These are phyloP conservation scores for Drosophila limbata DNA, from an alignment of 2,888 invertebrate genomes.

Conservation along the genomic window DNA sequence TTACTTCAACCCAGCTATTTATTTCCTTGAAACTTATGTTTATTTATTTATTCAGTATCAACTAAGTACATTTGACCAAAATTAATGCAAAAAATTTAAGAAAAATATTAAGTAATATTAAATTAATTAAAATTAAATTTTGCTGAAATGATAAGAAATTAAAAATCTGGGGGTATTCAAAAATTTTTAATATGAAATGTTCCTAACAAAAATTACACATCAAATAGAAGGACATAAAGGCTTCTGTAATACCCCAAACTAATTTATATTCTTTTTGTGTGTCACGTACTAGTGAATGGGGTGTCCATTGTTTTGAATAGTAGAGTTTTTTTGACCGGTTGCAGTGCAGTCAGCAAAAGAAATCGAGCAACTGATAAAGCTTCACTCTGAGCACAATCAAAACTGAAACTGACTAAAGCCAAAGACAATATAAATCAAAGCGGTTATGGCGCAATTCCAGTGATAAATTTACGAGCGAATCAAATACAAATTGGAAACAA, in stretches of 20 bases:
- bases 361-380: conserved; percentile 33
- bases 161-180: too few relatives aligned
- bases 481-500: conserved; percentile 11
- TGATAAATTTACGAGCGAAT: conserved; percentile 61
- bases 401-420: conserved; percentile 40
- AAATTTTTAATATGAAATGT: too few relatives aligned
- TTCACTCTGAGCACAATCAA: conserved; percentile 47
- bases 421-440: conserved; percentile 60
- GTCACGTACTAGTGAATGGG: conserved; percentile 6
- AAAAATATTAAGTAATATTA: too few relatives aligned
- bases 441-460: conserved; percentile 48
- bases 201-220: background rate
- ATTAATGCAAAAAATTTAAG: too few relatives aligned
- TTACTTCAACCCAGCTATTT: too few relatives aligned
- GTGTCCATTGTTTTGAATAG: conserved; percentile 38
- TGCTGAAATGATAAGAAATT: too few relatives aligned
- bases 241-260: background rate
- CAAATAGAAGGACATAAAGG: conserved; percentile 8
- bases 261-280: background rate
- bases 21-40: too few relatives aligned
- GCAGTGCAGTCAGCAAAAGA: conserved; percentile 38
- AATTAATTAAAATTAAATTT: too few relatives aligned
- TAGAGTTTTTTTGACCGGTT: conserved; percentile 21
- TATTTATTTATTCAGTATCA: too few relatives aligned
- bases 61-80: too few relatives aligned